Evolutionary conservation across 2,113 vertebrate genomes (phyloP).

Genomic region (Merops nubicus): DNA sequence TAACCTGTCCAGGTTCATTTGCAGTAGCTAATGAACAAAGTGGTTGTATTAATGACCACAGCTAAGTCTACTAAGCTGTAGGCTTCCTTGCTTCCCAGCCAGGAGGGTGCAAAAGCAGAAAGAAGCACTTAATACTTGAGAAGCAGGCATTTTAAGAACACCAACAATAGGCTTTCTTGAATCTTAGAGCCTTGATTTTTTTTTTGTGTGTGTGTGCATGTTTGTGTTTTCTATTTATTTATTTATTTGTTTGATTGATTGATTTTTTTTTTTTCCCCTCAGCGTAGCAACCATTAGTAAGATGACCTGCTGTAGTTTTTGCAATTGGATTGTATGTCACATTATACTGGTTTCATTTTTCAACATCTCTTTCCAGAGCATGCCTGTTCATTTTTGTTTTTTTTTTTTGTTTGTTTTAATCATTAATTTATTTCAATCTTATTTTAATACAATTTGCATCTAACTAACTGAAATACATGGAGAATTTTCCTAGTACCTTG

Average conservation of each 20-base stretch:
- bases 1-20: not conserved
- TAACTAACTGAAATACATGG: not conserved
- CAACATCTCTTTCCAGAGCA: not conserved
- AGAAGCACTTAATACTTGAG: not conserved
- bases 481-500: not conserved
- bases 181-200: not conserved
- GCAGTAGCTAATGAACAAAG: not conserved
- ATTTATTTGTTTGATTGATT: too few relatives aligned
- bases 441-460: constrained; percentile 11
- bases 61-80: not conserved
- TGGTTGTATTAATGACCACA: not conserved
- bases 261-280: not conserved
- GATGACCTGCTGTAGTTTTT: not conserved
- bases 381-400: too few relatives aligned
- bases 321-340: not conserved
- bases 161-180: not conserved
- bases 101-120: not conserved
- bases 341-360: not conserved
- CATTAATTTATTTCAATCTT: not conserved
- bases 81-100: not conserved
- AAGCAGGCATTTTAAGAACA: not conserved
- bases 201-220: too few relatives aligned
- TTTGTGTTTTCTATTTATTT: too few relatives aligned
- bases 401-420: not conserved
- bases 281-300: not conserved